Conservation (phyloP, 2,888 invertebrate species). For the Cyrtodaria siliqua region DNA sequence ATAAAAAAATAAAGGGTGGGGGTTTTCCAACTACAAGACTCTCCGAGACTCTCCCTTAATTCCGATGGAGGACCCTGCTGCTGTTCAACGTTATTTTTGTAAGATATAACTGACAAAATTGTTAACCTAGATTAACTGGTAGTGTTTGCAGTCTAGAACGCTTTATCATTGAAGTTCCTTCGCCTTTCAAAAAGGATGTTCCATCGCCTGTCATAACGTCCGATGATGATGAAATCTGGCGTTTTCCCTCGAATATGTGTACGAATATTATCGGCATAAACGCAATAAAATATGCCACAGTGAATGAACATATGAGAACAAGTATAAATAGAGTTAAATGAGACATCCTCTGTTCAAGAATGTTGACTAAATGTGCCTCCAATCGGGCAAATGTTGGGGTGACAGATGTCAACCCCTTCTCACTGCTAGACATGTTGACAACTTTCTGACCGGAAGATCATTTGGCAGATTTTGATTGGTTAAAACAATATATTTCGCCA, state of each 20-base stretch:
- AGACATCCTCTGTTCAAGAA: conserved; percentile 54
- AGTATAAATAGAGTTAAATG: conserved; percentile 49
- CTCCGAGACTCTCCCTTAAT: too few relatives aligned
- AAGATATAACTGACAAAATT: too few relatives aligned
- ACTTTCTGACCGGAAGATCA: conserved; percentile 52
- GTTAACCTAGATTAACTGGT: conserved; percentile 66
- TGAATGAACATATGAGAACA: conserved; percentile 54
- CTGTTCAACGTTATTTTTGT: too few relatives aligned
- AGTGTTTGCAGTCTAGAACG: conserved; percentile 62
- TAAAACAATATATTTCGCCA: not conserved
- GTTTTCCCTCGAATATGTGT: conserved; percentile 51
- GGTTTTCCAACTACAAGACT: too few relatives aligned
- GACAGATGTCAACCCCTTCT: conserved; percentile 44
- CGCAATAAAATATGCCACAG: conserved; percentile 63
- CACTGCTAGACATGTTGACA: conserved; percentile 54
- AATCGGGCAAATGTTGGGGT: conserved; percentile 36
- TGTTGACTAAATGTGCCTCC: conserved; percentile 34
- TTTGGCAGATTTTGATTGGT: conserved; percentile 69
- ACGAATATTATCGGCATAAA: conserved; percentile 49
- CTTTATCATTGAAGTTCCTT: conserved; percentile 45
- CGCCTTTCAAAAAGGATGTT: not conserved
- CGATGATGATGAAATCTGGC: conserved; percentile 38
- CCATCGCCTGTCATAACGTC: not conserved
- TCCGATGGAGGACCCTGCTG: too few relatives aligned
- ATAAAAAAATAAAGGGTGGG: too few relatives aligned